phyloP scores from a whole-genome alignment of 2,113 vertebrate species.

The Zapus hudsonius region DNA sequence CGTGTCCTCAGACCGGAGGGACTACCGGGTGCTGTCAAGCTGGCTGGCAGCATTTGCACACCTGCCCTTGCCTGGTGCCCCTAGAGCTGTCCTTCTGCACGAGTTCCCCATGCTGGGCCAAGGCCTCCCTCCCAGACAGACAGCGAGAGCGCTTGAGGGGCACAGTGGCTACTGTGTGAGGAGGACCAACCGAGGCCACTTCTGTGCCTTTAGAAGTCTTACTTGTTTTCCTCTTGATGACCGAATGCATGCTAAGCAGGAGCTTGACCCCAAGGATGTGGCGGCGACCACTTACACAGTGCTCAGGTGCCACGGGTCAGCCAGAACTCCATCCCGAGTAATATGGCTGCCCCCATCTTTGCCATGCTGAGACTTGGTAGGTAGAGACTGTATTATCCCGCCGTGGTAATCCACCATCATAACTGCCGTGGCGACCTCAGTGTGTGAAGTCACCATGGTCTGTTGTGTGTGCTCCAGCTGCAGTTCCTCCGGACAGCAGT shows the following conservation, averaged over 20 bases:
- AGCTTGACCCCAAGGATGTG: background rate
- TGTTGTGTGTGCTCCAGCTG: background rate
- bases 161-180: rapidly evolving
- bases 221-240: background rate
- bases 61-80: background rate
- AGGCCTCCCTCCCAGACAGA: background rate
- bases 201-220: background rate
- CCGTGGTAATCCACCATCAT: no score
- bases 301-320: rapidly evolving
- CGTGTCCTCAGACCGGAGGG: background rate
- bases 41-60: rapidly evolving
- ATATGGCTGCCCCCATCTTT: background rate
- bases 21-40: no score
- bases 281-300: background rate
- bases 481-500: background rate
- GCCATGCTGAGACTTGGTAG: background rate
- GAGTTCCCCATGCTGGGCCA: rapidly evolving
- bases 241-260: no score
- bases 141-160: no score
- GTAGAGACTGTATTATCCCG: background rate
- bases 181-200: no score
- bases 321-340: background rate
- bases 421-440: no score
- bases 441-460: background rate
- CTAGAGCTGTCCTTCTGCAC: background rate